Base-by-base conservation (phyloP, 2,888 invertebrate genomes). In the Matsumyia berberina region DNA sequence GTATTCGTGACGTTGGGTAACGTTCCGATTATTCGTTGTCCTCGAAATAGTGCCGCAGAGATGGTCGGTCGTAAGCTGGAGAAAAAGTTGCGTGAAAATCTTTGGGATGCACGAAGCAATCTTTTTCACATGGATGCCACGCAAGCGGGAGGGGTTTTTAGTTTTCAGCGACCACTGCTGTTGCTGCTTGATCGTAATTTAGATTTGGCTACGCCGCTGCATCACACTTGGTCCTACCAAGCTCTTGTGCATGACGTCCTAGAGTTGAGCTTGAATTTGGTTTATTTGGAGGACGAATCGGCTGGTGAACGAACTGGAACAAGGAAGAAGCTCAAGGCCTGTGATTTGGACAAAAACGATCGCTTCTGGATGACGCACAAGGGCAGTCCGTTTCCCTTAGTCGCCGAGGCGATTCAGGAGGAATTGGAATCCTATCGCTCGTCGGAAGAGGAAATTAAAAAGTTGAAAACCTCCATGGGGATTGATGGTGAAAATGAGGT, bases 191-290 rank as follows among this genome's bases (percentile, higher is more conserved):
- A 99, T 91, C 94, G 99, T 80, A 98, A 97, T 92, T 94, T 98
- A 86, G 99, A 99, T 91, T 95, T 99, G 94, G 98, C 99, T 1
- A 99, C 99, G 46, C 98, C 98, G 24, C 92, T 99, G 80, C 99
- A 99, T 93, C 99, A 99, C 92, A 99, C 99, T 0, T 99, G 99
- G 99, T 99, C 99, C 0, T 99, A 99, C 92, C 99, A 99, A 92
- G 99, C 99, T 0, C 92, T 99, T 69, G 96, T 97, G 24, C 99
- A 99, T 92, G 99, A 99, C 93, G 96, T 99, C 4, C 92, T 99
- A 73, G 97, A 98, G 89, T 93, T 99, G 87, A 95, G 97, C 7
- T 92, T 99, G 73, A 99, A 99, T 92, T 94, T 93, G 86, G 94
- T 97, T 0, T 94, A 94, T 49, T 94, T 96, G 11, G 94, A 94